Evolutionary conservation across 1,140 invertebrate genomes (phyloP).

Genomic region (Plutomurus gul): DNA sequence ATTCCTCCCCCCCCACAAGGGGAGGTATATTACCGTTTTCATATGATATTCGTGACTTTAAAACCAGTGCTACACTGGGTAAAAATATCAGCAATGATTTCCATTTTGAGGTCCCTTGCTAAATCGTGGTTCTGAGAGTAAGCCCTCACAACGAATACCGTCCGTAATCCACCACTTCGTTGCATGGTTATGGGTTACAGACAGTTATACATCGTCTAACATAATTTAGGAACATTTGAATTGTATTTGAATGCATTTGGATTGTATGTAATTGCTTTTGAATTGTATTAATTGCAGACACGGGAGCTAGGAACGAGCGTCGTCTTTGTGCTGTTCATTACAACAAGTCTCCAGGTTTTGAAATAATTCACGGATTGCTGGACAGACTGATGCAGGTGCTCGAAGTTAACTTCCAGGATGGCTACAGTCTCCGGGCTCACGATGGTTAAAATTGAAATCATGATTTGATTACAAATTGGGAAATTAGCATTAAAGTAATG

Average conservation of each 20-base stretch:
- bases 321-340: constrained; percentile 89
- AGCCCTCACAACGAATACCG: no score
- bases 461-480: neutral
- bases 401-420: constrained; percentile 65
- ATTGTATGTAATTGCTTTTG: neutral
- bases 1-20: no score
- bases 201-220: no score
- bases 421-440: constrained; percentile 5
- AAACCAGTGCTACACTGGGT: no score
- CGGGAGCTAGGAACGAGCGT: constrained; percentile 86
- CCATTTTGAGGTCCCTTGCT: no score
- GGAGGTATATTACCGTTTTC: no score
- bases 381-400: constrained; percentile 91
- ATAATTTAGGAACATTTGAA: neutral
- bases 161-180: no score
- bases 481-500: constrained; percentile 20
- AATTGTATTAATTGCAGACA: constrained; percentile 61
- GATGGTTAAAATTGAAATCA: neutral
- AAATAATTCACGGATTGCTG: constrained; percentile 92
- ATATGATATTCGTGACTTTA: no score
- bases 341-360: constrained; percentile 85
- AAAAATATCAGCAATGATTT: no score
- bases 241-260: no score
- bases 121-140: no score
- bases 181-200: no score